Conservation (phyloP, 2,888 invertebrate genomes). For the Aproaerema taeniolella region DNA sequence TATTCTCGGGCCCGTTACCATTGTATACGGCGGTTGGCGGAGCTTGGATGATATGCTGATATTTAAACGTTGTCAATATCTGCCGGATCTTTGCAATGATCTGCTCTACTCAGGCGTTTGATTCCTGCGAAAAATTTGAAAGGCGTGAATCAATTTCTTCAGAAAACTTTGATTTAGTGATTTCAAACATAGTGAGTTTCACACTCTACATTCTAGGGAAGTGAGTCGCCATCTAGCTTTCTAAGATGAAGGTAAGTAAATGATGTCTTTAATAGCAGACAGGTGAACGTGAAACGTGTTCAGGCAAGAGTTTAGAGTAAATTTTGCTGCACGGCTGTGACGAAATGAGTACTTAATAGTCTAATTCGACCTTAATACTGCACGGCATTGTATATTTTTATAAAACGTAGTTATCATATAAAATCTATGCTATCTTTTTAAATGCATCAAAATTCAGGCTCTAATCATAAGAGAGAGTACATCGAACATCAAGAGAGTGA, state of each 20-base stretch:
- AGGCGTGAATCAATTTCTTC: constrained; percentile 55
- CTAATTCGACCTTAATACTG: constrained; percentile 59
- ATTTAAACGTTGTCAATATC: constrained; percentile 85
- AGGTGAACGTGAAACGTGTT: constrained; percentile 36
- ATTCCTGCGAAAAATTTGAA: constrained; percentile 82
- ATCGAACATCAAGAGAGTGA: constrained; percentile 52
- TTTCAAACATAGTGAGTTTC: constrained; percentile 35
- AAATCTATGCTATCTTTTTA: constrained; percentile 64
- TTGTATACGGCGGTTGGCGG: constrained; percentile 69
- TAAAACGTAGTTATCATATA: constrained; percentile 64
- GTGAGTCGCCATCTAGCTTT: constrained; percentile 53
- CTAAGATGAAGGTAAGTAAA: constrained; percentile 50
- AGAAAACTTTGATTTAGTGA: constrained; percentile 30
- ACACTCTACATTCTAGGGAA: constrained; percentile 51
- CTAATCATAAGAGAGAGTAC: constrained; percentile 66
- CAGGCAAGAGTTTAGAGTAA: constrained; percentile 33
- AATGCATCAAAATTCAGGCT: constrained; percentile 73
- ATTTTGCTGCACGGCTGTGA: constrained; percentile 39
- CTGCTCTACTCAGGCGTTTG: constrained; percentile 94
- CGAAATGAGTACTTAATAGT: constrained; percentile 34
- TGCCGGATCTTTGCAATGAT: constrained; percentile 90
- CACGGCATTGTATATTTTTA: constrained; percentile 61
- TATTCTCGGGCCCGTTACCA: constrained; percentile 57
- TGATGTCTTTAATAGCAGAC: constrained; percentile 45
- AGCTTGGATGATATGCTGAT: constrained; percentile 78